Conservation (phyloP, 1,140 invertebrate species). For the Schmidtea mediterranea region DNA sequence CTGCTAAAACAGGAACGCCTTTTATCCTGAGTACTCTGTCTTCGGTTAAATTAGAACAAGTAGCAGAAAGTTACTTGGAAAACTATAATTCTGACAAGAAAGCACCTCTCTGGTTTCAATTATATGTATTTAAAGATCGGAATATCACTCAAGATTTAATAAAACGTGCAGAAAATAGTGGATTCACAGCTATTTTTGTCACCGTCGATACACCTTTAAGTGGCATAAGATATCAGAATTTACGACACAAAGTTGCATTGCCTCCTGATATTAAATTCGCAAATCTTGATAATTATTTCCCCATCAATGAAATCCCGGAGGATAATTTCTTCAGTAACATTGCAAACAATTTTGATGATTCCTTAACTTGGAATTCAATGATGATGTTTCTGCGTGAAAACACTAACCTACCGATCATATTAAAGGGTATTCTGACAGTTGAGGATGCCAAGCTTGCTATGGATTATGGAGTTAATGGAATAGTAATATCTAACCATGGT, state of each 20-base stretch:
- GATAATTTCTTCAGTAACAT: not conserved
- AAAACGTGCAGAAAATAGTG: slow-evolving; percentile 47
- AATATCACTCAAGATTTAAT: slow-evolving; percentile 45
- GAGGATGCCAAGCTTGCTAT: slow-evolving; percentile 53
- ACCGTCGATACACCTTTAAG: slow-evolving; percentile 66
- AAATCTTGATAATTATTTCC: not conserved
- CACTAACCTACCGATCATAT: slow-evolving; percentile 7
- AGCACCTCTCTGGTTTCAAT: slow-evolving; percentile 49
- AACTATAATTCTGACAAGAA: slow-evolving; percentile 25
- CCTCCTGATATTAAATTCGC: slow-evolving; percentile 34
- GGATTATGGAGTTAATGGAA: slow-evolving; percentile 41
- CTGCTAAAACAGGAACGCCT: slow-evolving; percentile 39
- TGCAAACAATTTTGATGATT: not conserved
- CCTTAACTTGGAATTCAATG: not conserved
- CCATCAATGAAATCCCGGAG: slow-evolving; percentile 3
- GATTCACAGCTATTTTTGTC: slow-evolving; percentile 56
- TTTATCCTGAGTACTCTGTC: slow-evolving; percentile 59
- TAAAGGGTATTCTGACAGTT: slow-evolving; percentile 60
- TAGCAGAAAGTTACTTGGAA: slow-evolving; percentile 42
- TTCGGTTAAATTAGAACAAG: slow-evolving; percentile 60
- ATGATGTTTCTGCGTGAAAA: not conserved
- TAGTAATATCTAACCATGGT: slow-evolving; percentile 71
- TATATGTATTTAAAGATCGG: slow-evolving; percentile 60
- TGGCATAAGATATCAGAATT: slow-evolving; percentile 47
- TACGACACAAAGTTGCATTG: slow-evolving; percentile 52